These are phyloP conservation scores for Notospermus geniculatus DNA, from an alignment of 1,140 invertebrate genomes.

Conservation along the genomic window DNA sequence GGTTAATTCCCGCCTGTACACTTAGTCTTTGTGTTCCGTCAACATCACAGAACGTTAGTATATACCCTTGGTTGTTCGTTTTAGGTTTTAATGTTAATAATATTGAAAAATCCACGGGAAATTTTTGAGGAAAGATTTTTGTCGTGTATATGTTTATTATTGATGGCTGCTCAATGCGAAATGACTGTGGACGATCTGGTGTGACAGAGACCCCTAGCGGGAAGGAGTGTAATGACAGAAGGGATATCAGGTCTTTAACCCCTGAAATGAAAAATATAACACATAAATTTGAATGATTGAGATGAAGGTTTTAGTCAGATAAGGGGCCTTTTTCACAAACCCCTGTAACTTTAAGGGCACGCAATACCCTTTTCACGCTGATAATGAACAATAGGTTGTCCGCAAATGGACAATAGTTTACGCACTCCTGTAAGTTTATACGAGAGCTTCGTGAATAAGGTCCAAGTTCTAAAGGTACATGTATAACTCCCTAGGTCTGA, in stretches of 20 bases:
- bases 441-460: neutral
- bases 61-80: neutral
- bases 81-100: neutral
- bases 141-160: neutral
- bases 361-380: too few species aligned
- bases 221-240: neutral
- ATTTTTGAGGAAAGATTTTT: neutral
- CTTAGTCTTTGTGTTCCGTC: neutral
- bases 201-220: conserved; percentile 2
- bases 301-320: neutral
- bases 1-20: neutral
- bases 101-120: conserved; percentile 1
- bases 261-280: neutral
- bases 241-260: neutral
- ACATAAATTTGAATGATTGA: neutral
- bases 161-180: conserved; percentile 1
- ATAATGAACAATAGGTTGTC: too few species aligned
- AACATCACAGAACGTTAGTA: neutral
- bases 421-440: too few species aligned
- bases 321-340: too few species aligned
- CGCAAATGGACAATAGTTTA: too few species aligned
- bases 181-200: neutral
- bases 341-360: too few species aligned
- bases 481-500: neutral
- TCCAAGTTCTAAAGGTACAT: too few species aligned